Conservation (phyloP, 2,888 invertebrate species). For the Punctoribates punctum region DNA sequence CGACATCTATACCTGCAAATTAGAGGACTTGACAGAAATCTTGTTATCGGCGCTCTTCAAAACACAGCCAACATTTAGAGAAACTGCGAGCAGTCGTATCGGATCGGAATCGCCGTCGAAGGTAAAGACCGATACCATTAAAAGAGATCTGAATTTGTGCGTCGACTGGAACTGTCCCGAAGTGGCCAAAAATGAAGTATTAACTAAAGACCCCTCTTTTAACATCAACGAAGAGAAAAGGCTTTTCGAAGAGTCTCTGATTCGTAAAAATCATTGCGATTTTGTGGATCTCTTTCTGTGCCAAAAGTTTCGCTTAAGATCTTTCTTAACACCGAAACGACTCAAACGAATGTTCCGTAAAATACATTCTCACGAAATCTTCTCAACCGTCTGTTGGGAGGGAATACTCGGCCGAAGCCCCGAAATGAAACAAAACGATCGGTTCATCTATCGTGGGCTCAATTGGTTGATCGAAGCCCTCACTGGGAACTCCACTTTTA, state of each 20-base stretch:
- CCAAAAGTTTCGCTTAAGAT: conserved; percentile 53
- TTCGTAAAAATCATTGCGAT: conserved; percentile 52
- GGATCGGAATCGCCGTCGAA: background rate
- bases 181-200: conserved; percentile 49
- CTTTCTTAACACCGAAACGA: conserved; percentile 50
- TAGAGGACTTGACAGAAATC: conserved; percentile 53
- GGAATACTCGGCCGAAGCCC: conserved; percentile 51
- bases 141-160: conserved; percentile 53
- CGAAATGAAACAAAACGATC: conserved; percentile 45
- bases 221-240: conserved; percentile 49
- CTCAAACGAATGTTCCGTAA: conserved; percentile 50
- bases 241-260: conserved; percentile 53
- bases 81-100: background rate
- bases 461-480: conserved; percentile 50
- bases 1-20: conserved; percentile 51
- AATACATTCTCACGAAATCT: conserved; percentile 53
- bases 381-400: conserved; percentile 52
- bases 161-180: conserved; percentile 55
- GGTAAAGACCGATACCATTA: conserved; percentile 46
- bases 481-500: conserved; percentile 51
- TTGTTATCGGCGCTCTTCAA: conserved; percentile 53
- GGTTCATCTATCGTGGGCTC: conserved; percentile 49
- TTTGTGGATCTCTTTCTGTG: conserved; percentile 54
- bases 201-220: conserved; percentile 35
- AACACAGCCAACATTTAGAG: conserved; percentile 44